These are phyloP conservation scores for Portunus trituberculatus DNA, from an alignment of 1,140 invertebrate species.

Conservation along the genomic window DNA sequence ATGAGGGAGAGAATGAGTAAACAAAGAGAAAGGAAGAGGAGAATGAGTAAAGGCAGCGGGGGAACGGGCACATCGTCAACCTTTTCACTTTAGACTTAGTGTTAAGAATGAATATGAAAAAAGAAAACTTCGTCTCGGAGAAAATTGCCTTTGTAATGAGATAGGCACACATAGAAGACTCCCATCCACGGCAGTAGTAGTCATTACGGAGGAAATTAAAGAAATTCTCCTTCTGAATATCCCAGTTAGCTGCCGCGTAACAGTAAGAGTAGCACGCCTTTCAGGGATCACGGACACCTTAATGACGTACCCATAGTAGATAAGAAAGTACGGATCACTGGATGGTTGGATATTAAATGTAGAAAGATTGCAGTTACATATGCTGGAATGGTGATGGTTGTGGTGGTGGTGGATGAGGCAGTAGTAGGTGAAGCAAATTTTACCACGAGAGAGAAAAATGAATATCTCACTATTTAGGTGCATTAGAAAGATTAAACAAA, in stretches of 20 bases:
- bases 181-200: not conserved
- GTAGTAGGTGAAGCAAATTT: too few relatives aligned
- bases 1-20: too few relatives aligned
- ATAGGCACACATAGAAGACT: not conserved
- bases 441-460: too few relatives aligned
- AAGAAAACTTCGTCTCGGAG: not conserved
- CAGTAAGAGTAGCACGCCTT: not conserved
- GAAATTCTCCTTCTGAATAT: not conserved
- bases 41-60: too few relatives aligned
- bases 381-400: too few relatives aligned
- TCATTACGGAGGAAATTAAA: constrained; percentile 3
- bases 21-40: too few relatives aligned
- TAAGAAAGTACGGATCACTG: too few relatives aligned
- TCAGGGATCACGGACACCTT: not conserved
- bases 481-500: too few relatives aligned
- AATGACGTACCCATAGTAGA: too few relatives aligned
- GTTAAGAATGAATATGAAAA: not conserved
- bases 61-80: not conserved
- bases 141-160: not conserved
- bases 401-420: not conserved
- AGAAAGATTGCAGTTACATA: too few relatives aligned
- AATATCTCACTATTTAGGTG: too few relatives aligned
- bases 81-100: not conserved
- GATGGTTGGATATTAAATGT: too few relatives aligned
- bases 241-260: not conserved